Percentiles rank a stretch among this genome's conserved stretches.
Evolutionary conservation across 2,888 invertebrate species (phyloP).

Genomic region (Vandiemenella viatica): DNA sequence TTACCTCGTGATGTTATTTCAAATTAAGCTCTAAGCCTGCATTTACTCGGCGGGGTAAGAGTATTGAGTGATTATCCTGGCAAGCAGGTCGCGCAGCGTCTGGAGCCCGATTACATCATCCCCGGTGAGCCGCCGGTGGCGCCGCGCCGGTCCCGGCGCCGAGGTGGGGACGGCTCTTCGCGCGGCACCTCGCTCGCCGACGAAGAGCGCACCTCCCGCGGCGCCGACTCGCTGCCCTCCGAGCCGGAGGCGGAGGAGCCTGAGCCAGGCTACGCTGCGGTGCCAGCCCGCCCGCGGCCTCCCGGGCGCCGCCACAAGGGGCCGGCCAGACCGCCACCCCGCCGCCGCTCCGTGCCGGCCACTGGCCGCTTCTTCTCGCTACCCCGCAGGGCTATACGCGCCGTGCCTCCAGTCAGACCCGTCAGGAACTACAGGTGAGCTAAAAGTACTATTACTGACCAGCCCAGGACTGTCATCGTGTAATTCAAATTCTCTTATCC

Average conservation of each 20-base stretch:
- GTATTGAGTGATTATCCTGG: too few species aligned
- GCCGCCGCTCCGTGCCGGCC: slow-evolving; percentile 35
- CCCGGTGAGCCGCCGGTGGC: slow-evolving; percentile 18
- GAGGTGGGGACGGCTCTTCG: slow-evolving; percentile 38
- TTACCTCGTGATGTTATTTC: too few species aligned
- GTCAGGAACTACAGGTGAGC: slow-evolving; percentile 41
- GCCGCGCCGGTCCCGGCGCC: slow-evolving; percentile 19
- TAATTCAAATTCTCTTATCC: too few species aligned
- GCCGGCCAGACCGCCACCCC: slow-evolving; percentile 14
- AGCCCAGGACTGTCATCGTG: too few species aligned
- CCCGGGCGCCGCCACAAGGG: slow-evolving; percentile 42
- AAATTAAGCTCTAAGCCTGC: too few species aligned
- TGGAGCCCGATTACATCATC: slow-evolving; percentile 19
- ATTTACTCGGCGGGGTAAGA: too few species aligned
- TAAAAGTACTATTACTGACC: too few species aligned
- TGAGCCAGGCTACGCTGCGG: slow-evolving; percentile 55
- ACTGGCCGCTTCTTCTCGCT: slow-evolving; percentile 48
- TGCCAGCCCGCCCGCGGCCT: slow-evolving; percentile 30
- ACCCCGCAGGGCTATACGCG: slow-evolving; percentile 33
- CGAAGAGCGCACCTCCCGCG: slow-evolving; percentile 46
- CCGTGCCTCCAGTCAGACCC: slow-evolving; percentile 41
- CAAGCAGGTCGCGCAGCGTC: slow-evolving; percentile 1
- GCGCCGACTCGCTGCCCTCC: slow-evolving; percentile 47
- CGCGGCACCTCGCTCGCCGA: slow-evolving; percentile 35
- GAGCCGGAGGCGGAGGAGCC: slow-evolving; percentile 22